phyloP scores from a whole-genome alignment of 2,113 vertebrate species.

The Rhea americana region DNA sequence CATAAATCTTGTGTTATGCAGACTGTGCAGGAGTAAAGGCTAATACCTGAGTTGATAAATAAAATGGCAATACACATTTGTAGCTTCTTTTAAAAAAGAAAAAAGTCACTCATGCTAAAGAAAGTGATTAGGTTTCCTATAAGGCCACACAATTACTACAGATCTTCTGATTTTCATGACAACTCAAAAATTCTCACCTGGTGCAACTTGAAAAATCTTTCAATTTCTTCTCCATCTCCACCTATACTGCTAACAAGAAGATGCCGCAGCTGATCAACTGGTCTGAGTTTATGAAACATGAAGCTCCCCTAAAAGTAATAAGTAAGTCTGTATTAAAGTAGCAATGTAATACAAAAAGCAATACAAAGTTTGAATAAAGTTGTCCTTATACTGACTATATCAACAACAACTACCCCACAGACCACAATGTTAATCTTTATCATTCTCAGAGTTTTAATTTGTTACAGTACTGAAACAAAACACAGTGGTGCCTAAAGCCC shows the following conservation, averaged over 20 bases:
- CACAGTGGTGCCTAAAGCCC: neutral
- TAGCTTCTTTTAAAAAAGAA: neutral
- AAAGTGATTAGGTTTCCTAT: neutral
- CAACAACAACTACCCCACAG: neutral
- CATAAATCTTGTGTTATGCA: neutral
- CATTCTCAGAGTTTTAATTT: neutral
- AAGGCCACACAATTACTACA: neutral
- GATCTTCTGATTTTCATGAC: neutral
- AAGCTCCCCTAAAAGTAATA: slow-evolving; percentile 86
- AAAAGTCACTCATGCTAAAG: neutral
- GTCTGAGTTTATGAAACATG: slow-evolving; percentile 95
- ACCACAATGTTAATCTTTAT: neutral
- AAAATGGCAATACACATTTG: neutral
- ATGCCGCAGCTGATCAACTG: slow-evolving; percentile 93
- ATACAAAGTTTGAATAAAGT: neutral
- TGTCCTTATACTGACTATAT: neutral
- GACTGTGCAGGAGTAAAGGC: neutral
- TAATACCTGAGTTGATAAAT: neutral
- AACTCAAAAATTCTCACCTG: slow-evolving; percentile 77
- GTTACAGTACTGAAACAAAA: neutral
- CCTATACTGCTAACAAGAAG: slow-evolving; percentile 92
- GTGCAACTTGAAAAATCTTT: slow-evolving; percentile 96
- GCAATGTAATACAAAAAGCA: neutral
- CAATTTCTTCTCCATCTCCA: slow-evolving; percentile 94
- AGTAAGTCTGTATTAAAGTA: neutral